These are phyloP conservation scores for Lophius americanus DNA, from an alignment of 2,797 vertebrate genomes.

Conservation along the genomic window DNA sequence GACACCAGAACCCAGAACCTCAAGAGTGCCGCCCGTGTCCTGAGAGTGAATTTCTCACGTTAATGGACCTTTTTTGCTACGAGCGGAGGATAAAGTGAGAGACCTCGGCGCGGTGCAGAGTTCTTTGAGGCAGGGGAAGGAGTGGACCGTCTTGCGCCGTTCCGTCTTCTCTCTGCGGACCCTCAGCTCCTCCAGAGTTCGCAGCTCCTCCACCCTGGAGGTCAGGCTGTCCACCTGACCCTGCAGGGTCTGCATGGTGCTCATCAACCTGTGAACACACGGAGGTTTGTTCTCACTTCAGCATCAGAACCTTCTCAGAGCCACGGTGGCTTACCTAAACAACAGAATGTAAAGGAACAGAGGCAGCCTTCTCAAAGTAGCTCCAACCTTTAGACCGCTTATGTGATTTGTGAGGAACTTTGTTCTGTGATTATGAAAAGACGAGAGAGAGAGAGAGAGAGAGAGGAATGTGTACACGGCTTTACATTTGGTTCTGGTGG, in stretches of 20 bases:
- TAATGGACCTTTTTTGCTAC: no score
- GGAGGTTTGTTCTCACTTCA: conserved; percentile 1
- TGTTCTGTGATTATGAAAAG: conserved; percentile 29
- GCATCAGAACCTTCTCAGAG: neutral
- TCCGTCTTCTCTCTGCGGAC: conserved; percentile 91
- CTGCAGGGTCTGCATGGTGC: conserved; percentile 91
- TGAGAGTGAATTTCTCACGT: no score
- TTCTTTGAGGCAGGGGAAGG: conserved; percentile 95
- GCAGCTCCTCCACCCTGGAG: conserved; percentile 90
- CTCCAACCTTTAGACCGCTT: conserved; percentile 24
- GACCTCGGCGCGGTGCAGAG: conserved; percentile 91
- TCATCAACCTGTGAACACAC: conserved; percentile 84
- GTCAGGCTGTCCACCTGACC: conserved; percentile 92
- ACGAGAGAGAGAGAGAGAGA: conserved; percentile 1
- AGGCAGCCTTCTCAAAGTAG: conserved; percentile 22
- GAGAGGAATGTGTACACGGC: neutral
- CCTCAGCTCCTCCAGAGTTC: conserved; percentile 90
- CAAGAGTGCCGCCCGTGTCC: no score
- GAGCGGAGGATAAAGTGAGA: neutral
- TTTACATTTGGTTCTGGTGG: neutral
- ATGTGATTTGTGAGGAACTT: conserved; percentile 34
- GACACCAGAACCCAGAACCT: neutral
- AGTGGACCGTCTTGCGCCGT: conserved; percentile 92
- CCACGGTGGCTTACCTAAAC: conserved; percentile 17
- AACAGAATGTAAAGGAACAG: conserved; percentile 27